Conservation (phyloP, 1,140 invertebrate species). For the Reticulitermes speratus region DNA sequence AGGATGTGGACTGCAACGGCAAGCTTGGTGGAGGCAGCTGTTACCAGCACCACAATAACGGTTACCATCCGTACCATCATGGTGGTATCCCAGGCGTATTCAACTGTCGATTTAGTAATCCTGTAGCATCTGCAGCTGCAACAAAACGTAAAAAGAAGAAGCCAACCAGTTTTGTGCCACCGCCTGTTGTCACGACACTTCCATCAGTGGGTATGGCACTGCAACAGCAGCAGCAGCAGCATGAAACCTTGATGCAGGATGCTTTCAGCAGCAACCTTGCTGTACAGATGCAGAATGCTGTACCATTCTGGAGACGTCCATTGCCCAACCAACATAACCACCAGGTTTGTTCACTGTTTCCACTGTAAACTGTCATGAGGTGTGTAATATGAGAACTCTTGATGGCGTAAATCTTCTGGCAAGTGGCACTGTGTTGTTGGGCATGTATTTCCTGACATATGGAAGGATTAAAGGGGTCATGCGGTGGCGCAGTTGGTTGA, state of each 20-base stretch:
- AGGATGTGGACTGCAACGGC: constrained; percentile 8
- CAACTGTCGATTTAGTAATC: constrained; percentile 82
- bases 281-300: neutral
- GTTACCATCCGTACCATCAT: constrained; percentile 41
- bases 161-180: constrained; percentile 80
- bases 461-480: no score
- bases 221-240: neutral
- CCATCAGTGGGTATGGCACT: constrained; percentile 3
- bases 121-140: constrained; percentile 50
- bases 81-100: constrained; percentile 80
- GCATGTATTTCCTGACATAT: no score
- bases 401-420: neutral
- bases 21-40: neutral
- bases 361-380: neutral
- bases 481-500: no score
- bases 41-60: constrained; percentile 25
- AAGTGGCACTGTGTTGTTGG: neutral
- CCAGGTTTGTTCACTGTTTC: constrained; percentile 28
- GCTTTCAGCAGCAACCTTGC: constrained; percentile 16
- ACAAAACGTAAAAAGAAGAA: constrained; percentile 85
- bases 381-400: neutral
- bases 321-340: constrained; percentile 56
- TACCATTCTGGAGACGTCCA: constrained; percentile 77
- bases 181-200: constrained; percentile 51
- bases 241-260: neutral